Evolutionary conservation across 2,797 vertebrate species (phyloP), one percentile per base, ranked within the genome.

Genomic region (Zalophus californianus): DNA sequence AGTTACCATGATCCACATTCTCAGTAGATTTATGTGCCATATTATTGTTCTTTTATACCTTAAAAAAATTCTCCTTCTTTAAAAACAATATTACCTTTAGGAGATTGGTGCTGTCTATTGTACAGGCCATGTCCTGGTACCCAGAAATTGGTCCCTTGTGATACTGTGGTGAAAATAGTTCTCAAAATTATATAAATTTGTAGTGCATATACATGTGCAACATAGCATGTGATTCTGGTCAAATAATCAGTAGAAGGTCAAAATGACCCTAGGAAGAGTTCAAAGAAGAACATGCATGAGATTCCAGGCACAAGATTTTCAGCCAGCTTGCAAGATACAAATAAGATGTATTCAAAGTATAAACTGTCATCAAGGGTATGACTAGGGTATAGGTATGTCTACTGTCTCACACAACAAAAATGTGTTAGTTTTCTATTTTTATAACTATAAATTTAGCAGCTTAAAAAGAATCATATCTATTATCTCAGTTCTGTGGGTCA

Each of bases 1-100:
- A 90, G 91, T 97, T 98, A 96, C 97, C 93, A 50, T 54, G 87
- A 91, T 98, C 94, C 87, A 84, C 93, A 86, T 98, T 98, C 98
- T 97, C 89, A 93, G 77, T 35, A 97, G 97, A 98, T 98, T 98
- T 98, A 97, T 97, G 70, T 91, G 29, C 18, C 68, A 16, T 68
- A 38, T 79, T 88, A 52, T 60, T 83, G 64, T 66, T 96, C 78
- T 41, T 97, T 94, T 79, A 70, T 32, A 54, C 12, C 73, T 78
- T 86, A 56, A 66, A 90, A 97, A 85, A 29, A 9, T 72, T 70
- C 8, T 86, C 29, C 35, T 82, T 75, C 25, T 75, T 32, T 83
- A 78, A 78, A 83, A 29, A 20, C 29, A 70, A 90, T 73, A 73
- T 90, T 94, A 64, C 27, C 18, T 82, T 73, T 93, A 68, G 29